A percentile compares a stretch with the other conserved stretches of the same genome.
These are phyloP conservation scores for Chiloscyllium plagiosum DNA, from an alignment of 2,113 vertebrate species.

Conservation along the genomic window DNA sequence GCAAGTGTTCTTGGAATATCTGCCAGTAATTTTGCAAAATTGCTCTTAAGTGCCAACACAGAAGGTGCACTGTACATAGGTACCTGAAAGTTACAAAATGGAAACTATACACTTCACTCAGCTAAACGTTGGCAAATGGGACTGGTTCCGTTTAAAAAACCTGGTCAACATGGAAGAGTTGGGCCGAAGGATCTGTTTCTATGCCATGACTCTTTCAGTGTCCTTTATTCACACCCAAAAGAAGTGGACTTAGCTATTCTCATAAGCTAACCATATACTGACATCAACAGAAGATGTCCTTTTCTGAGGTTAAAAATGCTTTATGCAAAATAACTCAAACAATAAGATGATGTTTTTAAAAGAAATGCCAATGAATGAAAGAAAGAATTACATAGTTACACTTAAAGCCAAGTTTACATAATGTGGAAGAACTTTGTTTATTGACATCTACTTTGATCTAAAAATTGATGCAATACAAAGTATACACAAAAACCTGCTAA, in stretches of 20 bases:
- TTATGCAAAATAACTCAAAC: constrained; percentile 8
- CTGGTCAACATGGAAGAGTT: too few species aligned
- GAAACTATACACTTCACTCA: too few species aligned
- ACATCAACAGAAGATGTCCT: background rate
- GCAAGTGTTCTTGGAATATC: background rate
- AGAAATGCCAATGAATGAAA: background rate
- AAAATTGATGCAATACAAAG: background rate
- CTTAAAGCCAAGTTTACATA: background rate
- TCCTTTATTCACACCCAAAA: background rate
- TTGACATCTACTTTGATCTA: background rate
- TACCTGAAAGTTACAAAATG: too few species aligned
- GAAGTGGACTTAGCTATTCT: constrained; percentile 1
- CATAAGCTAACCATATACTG: background rate
- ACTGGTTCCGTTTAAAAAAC: too few species aligned
- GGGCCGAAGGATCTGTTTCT: too few species aligned
- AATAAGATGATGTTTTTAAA: background rate
- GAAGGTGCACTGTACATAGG: too few species aligned
- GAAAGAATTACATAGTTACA: background rate
- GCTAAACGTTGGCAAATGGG: too few species aligned
- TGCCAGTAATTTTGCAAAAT: background rate
- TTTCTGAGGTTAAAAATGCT: background rate
- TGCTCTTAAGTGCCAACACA: background rate
- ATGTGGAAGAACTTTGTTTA: background rate
- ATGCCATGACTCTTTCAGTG: background rate
- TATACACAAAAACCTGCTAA: background rate